phyloP scores from a whole-genome alignment of 2,797 vertebrate species.

The Rhynchonycteris naso region DNA sequence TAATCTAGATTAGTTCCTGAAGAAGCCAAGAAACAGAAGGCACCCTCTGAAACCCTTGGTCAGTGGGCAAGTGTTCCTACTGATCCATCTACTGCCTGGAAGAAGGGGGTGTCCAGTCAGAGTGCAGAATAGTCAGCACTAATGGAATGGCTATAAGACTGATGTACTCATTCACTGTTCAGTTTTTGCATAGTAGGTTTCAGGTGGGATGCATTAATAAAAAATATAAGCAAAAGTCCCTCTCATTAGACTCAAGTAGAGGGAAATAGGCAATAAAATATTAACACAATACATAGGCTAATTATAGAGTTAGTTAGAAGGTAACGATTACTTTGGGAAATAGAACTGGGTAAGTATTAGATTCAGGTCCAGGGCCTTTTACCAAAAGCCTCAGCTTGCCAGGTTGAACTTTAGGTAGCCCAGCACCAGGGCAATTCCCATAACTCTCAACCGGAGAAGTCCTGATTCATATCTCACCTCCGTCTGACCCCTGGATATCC shows the following conservation, averaged over 20 bases:
- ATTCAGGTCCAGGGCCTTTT: too few species aligned
- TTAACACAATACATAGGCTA: neutral
- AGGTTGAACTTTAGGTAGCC: too few species aligned
- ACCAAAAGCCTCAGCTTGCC: too few species aligned
- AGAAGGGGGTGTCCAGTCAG: rapidly evolving
- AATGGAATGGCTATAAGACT: neutral
- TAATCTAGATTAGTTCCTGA: neutral
- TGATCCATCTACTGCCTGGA: too few species aligned
- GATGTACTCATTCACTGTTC: neutral
- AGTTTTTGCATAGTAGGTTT: neutral
- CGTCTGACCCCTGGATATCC: too few species aligned
- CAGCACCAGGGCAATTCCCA: too few species aligned
- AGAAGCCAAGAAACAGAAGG: neutral
- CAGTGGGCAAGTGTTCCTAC: too few species aligned
- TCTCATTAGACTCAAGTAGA: neutral
- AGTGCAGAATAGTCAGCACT: too few species aligned
- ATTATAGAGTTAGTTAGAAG: neutral
- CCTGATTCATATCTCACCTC: too few species aligned
- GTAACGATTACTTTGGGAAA: neutral
- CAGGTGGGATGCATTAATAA: neutral
- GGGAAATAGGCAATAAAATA: neutral
- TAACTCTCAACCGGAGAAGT: too few species aligned
- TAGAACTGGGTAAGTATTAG: neutral
- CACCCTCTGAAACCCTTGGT: neutral
- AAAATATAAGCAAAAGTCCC: neutral